These are phyloP conservation scores for Nomada flava DNA, from an alignment of 2,888 invertebrate genomes.

Conservation along the genomic window DNA sequence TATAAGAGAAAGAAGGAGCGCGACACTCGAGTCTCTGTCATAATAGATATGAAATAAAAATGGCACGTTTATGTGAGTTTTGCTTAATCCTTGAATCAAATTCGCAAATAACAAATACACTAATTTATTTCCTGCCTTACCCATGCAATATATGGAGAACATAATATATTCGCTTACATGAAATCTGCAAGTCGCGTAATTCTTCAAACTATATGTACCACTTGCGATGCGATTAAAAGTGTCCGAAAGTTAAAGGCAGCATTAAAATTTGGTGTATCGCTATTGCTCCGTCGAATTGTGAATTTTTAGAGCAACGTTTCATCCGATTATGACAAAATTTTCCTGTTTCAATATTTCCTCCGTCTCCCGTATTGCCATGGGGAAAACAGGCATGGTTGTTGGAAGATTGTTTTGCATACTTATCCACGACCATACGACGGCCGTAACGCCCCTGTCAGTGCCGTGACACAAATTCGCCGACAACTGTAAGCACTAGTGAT, in stretches of 20 bases:
- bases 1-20: neutral
- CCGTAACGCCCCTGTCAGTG: slow-evolving; percentile 14
- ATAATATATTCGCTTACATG: neutral
- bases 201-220: neutral
- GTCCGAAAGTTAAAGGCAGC: neutral
- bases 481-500: slow-evolving; percentile 1
- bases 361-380: neutral
- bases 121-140: neutral
- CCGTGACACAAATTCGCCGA: slow-evolving; percentile 45
- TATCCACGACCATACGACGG: slow-evolving; percentile 5
- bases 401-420: slow-evolving; percentile 27
- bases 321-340: neutral
- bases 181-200: neutral
- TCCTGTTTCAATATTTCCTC: neutral
- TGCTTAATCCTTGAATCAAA: neutral
- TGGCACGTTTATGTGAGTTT: neutral
- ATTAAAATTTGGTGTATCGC: neutral
- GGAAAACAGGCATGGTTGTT: neutral
- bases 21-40: neutral
- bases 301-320: too few species aligned
- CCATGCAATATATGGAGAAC: neutral
- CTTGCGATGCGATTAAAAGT: neutral
- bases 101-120: neutral
- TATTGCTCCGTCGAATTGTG: neutral
- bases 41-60: neutral